Evolutionary conservation across 2,797 vertebrate genomes (phyloP), one percentile per base, ranked within the genome.

Genomic region (Gobionotothen gibberifrons): DNA sequence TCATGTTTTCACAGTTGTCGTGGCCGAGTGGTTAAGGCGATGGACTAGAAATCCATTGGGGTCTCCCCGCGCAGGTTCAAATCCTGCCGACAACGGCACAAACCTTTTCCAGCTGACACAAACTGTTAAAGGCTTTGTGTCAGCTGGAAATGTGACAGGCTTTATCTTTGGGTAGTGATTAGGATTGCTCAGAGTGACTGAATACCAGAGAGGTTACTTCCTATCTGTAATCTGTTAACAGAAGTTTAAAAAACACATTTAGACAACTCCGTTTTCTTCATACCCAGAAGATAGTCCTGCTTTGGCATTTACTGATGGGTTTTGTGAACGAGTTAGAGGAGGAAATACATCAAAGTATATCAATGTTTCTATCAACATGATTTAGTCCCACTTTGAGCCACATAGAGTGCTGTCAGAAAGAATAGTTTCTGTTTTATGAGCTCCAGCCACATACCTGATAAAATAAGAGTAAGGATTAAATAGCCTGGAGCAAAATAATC

Each of bases 41-140:
- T 93, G 87, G 92, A 92, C 91, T 94, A 93, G 91, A 93, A 94
- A 93, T 93, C 93, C 90, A 93, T 93, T 93, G 92, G 92, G 92
- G 85, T 94, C 79, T 93, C 88, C 91, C 92, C 78, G 88, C 82
- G 91, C 89, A 94, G 89, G 92, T 94, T 94, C 83, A 61, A 94
- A 93, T 93, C 93, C 91, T 94, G 90, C 89, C 72, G 81, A 89
- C 90, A 92, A 87, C 85, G 89, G 0, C 0, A 0, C 0, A 0
- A 0, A 0, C 0, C 21, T 86, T 83, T 89, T 61, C 9, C 49
- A 76, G 59, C 69, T 16, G 57, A 60, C 10, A 17, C 2, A 4
- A 2, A 5, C 2, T 26, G 26, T 26, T 26, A 26, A 26, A 26
- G 26, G 26, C 32, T 36, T 9, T 9, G 6, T 36, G 32, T 36